phyloP scores from a whole-genome alignment of 2,888 invertebrate genomes.

The Ennomos erosarius region DNA sequence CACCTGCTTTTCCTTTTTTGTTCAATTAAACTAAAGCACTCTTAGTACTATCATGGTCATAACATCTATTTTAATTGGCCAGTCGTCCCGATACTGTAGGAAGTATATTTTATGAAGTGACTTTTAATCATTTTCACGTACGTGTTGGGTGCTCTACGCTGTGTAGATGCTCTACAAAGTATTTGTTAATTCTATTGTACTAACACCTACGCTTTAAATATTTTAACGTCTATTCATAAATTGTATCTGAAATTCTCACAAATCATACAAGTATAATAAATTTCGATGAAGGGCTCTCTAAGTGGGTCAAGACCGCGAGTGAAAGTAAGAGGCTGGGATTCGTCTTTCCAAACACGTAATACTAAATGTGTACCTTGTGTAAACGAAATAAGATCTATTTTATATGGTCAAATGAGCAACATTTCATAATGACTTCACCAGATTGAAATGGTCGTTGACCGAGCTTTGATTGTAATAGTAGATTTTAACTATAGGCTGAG shows the following conservation, averaged over 20 bases:
- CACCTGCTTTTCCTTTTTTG: too few species aligned
- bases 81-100: too few species aligned
- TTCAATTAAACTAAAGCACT: too few species aligned
- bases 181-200: slow-evolving; percentile 8
- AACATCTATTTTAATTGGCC: too few species aligned
- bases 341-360: slow-evolving; percentile 13
- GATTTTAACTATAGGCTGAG: slow-evolving; percentile 23
- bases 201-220: slow-evolving; percentile 31
- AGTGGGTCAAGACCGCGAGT: slow-evolving; percentile 62
- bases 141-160: too few species aligned
- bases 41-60: too few species aligned
- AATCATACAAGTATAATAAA: slow-evolving; percentile 42
- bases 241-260: slow-evolving; percentile 38
- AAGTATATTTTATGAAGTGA: too few species aligned
- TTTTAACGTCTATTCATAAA: slow-evolving; percentile 38
- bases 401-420: slow-evolving; percentile 14
- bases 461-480: slow-evolving; percentile 29
- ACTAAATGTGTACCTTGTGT: slow-evolving; percentile 27
- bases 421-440: slow-evolving; percentile 29
- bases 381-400: slow-evolving; percentile 25
- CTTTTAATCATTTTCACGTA: too few species aligned
- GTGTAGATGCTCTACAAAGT: background rate
- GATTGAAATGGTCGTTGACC: slow-evolving; percentile 32
- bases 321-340: slow-evolving; percentile 57
- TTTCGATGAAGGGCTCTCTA: slow-evolving; percentile 57